phyloP scores from a whole-genome alignment of 2,113 vertebrate species.

The Seriola quinqueradiata region DNA sequence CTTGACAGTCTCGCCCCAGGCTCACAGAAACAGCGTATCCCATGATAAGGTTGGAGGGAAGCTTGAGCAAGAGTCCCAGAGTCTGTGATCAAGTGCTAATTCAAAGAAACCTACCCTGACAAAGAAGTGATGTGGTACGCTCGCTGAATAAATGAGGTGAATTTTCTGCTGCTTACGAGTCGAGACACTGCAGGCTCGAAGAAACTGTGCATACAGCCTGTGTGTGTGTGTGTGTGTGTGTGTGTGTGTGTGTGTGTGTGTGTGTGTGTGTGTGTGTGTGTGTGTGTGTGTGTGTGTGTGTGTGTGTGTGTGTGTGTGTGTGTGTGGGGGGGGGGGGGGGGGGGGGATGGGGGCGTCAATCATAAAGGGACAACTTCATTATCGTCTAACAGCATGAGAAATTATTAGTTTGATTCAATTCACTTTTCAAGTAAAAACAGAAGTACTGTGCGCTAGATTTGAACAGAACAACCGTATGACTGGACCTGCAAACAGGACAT shows the following conservation, averaged over 20 bases:
- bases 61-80: conserved; percentile 2
- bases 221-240: background rate
- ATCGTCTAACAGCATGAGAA: background rate
- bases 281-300: background rate
- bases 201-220: background rate
- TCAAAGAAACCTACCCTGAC: conserved; percentile 18
- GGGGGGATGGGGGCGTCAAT: background rate
- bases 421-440: too few species aligned
- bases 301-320: background rate
- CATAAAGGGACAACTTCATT: background rate
- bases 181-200: background rate
- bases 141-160: conserved; percentile 1
- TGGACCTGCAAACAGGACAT: too few species aligned
- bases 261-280: background rate
- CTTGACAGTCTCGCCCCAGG: background rate
- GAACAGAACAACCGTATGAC: too few species aligned
- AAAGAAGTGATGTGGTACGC: background rate
- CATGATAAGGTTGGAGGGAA: conserved; percentile 6
- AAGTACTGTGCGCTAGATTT: too few species aligned
- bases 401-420: too few species aligned
- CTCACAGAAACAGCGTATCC: background rate
- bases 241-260: background rate
- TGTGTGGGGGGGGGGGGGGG: too few species aligned
- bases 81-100: background rate
- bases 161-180: conserved; percentile 1